A percentile compares a stretch with the other conserved stretches of the same genome.
These are phyloP conservation scores for Chorisops tibialis DNA, from an alignment of 2,888 invertebrate genomes.

Conservation along the genomic window DNA sequence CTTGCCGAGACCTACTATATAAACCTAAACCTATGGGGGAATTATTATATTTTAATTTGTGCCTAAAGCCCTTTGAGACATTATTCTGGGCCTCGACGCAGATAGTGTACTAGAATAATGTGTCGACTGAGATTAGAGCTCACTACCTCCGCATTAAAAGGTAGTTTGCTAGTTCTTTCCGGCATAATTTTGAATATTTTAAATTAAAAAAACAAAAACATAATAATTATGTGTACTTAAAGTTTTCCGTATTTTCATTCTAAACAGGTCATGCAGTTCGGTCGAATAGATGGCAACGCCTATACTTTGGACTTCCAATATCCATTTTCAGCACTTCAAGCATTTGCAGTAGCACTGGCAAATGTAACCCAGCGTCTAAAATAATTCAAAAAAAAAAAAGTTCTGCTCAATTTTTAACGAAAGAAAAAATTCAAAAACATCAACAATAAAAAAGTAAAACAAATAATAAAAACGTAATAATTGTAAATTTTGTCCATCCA, in stretches of 20 bases:
- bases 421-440: not conserved
- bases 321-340: constrained; percentile 97
- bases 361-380: constrained; percentile 53
- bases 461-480: not conserved
- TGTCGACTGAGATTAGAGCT: no score
- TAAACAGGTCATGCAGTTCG: constrained; percentile 97
- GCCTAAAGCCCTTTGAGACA: no score
- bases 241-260: constrained; percentile 17
- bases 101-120: no score
- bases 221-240: no score
- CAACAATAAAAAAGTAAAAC: not conserved
- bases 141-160: no score
- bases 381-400: constrained; percentile 42
- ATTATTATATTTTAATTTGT: no score
- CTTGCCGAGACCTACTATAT: no score
- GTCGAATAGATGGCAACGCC: constrained; percentile 96
- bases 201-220: no score
- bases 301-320: constrained; percentile 99
- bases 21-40: no score
- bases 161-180: no score
- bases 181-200: no score
- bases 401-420: not conserved
- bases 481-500: constrained; percentile 20
- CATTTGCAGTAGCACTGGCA: constrained; percentile 91
- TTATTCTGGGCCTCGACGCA: no score